Evolutionary conservation across 2,888 invertebrate species (phyloP).

Genomic region (Spatulosminthurus flaviceps): DNA sequence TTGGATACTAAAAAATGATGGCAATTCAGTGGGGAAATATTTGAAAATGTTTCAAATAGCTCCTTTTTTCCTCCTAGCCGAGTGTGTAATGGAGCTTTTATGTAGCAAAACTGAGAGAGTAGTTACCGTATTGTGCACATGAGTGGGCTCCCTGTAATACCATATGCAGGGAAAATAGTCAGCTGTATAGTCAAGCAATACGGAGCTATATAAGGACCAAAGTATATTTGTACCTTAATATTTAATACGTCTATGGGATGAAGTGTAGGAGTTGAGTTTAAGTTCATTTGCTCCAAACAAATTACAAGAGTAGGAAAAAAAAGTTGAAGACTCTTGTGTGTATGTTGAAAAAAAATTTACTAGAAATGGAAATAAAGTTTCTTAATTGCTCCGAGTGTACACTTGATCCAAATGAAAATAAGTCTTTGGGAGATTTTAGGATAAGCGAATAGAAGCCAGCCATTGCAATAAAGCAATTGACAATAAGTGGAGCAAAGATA

Average conservation of each 20-base stretch:
- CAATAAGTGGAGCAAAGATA: slow-evolving; percentile 36
- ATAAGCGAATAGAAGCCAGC: not conserved
- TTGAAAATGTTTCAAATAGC: no score
- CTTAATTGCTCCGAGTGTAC: slow-evolving; percentile 20
- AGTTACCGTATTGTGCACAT: no score
- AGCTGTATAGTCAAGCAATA: no score
- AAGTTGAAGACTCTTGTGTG: not conserved
- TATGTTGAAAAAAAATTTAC: not conserved
- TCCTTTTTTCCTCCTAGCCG: no score
- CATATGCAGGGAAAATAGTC: no score
- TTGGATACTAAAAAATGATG: no score
- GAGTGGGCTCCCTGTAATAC: no score
- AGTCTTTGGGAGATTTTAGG: not conserved
- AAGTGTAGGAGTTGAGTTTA: not conserved
- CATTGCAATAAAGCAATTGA: not conserved
- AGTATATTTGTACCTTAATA: no score
- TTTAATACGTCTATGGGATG: not conserved
- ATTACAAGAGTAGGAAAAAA: not conserved
- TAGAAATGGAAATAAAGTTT: slow-evolving; percentile 27
- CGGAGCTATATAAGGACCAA: no score
- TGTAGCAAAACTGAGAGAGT: no score
- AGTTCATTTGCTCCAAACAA: not conserved
- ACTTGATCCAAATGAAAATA: not conserved
- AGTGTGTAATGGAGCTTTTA: no score
- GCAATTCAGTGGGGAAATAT: no score